Base-by-base conservation (phyloP, 2,888 invertebrate genomes). In the Dromius quadrimaculatus region DNA sequence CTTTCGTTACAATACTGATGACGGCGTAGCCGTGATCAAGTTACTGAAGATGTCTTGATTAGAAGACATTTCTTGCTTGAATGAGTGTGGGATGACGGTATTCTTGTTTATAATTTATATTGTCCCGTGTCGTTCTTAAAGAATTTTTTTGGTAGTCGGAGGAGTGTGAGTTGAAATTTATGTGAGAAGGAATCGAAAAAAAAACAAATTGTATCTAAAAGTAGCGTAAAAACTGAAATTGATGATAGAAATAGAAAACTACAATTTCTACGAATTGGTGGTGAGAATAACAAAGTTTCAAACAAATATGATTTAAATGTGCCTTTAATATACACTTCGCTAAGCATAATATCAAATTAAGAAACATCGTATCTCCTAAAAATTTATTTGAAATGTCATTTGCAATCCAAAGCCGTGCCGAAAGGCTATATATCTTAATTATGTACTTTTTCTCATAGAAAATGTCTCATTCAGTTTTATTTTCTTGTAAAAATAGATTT, bases 401-500 rank as follows among this genome's bases (percentile, higher is more conserved):
- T 23, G 50, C 50, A 54, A 54, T 4, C 2, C 3, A 8, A 28
- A 5, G 41, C 1, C 41, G 41, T n/a, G n/a, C n/a, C n/a, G n/a
- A n/a, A 9, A 62, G 23, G 15, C 28, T 2, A 43, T 62, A 62
- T 62, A 62, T 62, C 62, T 62, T 62, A 20, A 62, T 62, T 62
- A 62, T 62, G 62, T 62, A 41, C 38, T 43, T 62, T 62, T 43
- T 62, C 43, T 22, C 28, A 32, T 62, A 62, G 22, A 62, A 43
- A 62, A 62, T 28, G 62, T 62, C 62, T 41, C 43, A 43, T 62
- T 41, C 43, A 62, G 62, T 62, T 62, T 43, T 62, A 38, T 62
- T 43, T 62, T 43, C 62, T 17, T 62, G 43, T 62, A 43, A 62
- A 62, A 62, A 11, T 62, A 62, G 62, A 62, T 62, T 62, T 62